phyloP scores from a whole-genome alignment of 2,888 invertebrate genomes.

The Euphydryas editha region DNA sequence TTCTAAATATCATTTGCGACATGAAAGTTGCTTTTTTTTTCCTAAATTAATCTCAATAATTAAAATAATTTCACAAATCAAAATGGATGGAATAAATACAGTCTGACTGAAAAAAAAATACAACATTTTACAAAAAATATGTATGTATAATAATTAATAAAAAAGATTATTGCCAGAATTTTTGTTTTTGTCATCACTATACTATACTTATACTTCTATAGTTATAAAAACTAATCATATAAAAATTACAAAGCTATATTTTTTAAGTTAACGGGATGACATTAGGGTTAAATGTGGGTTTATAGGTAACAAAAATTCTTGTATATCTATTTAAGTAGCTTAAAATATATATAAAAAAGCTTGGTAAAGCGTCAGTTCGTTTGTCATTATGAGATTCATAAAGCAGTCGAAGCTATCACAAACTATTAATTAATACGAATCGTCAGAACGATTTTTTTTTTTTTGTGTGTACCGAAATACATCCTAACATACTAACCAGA shows the following conservation, averaged over 20 bases:
- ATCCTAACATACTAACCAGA: too few relatives aligned
- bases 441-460: background rate
- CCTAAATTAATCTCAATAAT: background rate
- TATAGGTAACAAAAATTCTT: background rate
- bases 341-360: slow-evolving; percentile 15
- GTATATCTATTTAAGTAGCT: slow-evolving; percentile 9
- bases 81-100: slow-evolving; percentile 3
- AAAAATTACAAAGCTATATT: too few relatives aligned
- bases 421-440: background rate
- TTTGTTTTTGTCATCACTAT: too few relatives aligned
- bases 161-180: too few relatives aligned
- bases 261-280: too few relatives aligned
- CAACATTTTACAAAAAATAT: too few relatives aligned
- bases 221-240: too few relatives aligned
- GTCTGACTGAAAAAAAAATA: background rate
- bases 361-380: background rate
- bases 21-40: background rate
- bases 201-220: too few relatives aligned
- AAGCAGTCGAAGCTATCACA: slow-evolving; percentile 11
- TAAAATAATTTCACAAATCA: background rate
- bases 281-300: too few relatives aligned
- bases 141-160: too few relatives aligned
- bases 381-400: slow-evolving; percentile 5
- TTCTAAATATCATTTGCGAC: too few relatives aligned
- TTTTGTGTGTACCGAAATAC: background rate